Conservation (phyloP, 2,113 vertebrate species). For the Antigone vipio region DNA sequence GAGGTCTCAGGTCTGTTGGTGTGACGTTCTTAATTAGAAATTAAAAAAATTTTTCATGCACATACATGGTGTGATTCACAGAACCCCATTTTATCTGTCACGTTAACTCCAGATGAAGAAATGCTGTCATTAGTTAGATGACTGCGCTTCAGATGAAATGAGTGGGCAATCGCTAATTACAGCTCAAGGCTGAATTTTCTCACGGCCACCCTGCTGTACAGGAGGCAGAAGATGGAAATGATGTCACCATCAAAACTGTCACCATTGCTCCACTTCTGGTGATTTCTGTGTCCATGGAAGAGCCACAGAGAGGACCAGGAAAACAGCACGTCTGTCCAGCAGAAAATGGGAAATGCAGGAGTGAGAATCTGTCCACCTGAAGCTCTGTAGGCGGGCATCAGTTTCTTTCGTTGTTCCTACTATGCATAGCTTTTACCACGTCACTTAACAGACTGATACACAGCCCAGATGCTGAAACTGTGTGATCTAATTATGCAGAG, state of each 20-base stretch:
- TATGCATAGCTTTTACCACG: neutral
- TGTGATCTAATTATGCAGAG: slow-evolving; percentile 39
- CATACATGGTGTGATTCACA: neutral
- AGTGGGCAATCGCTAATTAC: neutral
- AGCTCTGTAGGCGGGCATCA: neutral
- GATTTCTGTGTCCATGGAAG: neutral
- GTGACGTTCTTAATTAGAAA: neutral
- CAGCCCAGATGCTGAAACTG: slow-evolving; percentile 7
- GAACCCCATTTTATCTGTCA: neutral
- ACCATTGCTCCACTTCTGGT: neutral
- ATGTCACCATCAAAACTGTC: neutral
- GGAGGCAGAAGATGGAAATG: neutral
- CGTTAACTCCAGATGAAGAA: neutral
- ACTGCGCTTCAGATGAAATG: neutral
- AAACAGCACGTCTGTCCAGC: neutral
- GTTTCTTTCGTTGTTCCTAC: neutral
- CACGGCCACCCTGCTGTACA: neutral
- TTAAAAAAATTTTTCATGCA: neutral
- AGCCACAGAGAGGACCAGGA: neutral
- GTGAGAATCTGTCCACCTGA: neutral
- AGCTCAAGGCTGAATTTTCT: neutral
- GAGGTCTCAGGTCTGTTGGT: neutral
- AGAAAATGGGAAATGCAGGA: neutral
- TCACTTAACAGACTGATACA: neutral
- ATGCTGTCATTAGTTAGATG: neutral